A percentile compares a stretch with the other conserved stretches of the same genome.
Conservation (phyloP, 2,113 vertebrate species). For the Sinocyclocheilus anophthalmus region DNA sequence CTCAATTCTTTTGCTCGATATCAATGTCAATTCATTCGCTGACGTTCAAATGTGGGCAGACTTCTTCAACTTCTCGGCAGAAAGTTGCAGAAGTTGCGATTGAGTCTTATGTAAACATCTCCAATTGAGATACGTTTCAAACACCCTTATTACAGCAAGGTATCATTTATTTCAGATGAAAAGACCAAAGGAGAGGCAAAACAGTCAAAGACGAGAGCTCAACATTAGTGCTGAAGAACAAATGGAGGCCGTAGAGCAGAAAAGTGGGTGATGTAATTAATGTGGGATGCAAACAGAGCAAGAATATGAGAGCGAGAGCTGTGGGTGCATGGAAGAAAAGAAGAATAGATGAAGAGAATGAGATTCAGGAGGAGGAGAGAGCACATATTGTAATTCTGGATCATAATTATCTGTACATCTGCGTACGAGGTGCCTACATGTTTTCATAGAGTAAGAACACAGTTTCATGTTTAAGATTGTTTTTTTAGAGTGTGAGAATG, state of each 20-base stretch:
- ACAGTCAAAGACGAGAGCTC: background rate
- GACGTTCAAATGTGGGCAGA: background rate
- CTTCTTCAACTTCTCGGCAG: background rate
- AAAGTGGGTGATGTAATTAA: slow-evolving; percentile 16
- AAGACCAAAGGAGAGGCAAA: background rate
- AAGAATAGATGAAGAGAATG: background rate
- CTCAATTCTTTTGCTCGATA: background rate
- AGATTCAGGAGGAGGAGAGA: slow-evolving; percentile 27
- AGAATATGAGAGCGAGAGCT: background rate
- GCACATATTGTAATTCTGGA: slow-evolving; percentile 10
- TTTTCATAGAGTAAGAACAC: background rate
- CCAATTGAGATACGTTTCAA: background rate
- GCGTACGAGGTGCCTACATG: background rate
- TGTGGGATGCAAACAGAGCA: background rate
- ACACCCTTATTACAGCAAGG: background rate
- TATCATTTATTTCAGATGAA: background rate
- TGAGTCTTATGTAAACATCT: background rate
- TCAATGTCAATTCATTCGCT: background rate
- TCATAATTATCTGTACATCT: slow-evolving; percentile 31
- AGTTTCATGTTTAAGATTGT: background rate
- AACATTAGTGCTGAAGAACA: background rate
- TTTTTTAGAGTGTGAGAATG: background rate
- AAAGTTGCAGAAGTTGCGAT: background rate
- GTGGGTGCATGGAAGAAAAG: slow-evolving; percentile 13
- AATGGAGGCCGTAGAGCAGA: background rate